These are phyloP conservation scores for Rhinoderma darwinii DNA, from an alignment of 2,113 vertebrate species.

Conservation along the genomic window DNA sequence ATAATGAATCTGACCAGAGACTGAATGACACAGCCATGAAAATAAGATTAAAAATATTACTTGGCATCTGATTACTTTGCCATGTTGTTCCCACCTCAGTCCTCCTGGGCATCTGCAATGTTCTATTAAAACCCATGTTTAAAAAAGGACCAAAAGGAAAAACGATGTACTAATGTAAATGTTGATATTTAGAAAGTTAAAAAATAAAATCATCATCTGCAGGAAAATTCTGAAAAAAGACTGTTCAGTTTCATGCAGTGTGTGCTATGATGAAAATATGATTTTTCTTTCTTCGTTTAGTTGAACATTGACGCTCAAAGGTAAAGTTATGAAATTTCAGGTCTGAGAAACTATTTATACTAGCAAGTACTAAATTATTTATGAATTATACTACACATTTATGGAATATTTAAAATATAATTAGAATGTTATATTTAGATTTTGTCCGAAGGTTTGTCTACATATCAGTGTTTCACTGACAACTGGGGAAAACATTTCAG, in stretches of 20 bases:
- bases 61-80: not conserved
- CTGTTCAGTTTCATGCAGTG: not conserved
- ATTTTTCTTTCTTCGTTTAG: not conserved
- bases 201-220: slow-evolving; percentile 73
- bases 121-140: no score
- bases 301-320: slow-evolving; percentile 27
- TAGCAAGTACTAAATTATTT: no score
- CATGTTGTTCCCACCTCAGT: no score
- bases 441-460: no score
- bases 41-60: slow-evolving; percentile 53
- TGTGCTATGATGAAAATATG: not conserved
- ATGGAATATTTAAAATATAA: no score
- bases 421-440: no score
- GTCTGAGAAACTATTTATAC: not conserved
- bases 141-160: no score
- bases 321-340: not conserved
- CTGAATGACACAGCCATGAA: not conserved
- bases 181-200: slow-evolving; percentile 72
- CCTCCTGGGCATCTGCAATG: no score
- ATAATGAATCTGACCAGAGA: slow-evolving; percentile 63
- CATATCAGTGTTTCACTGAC: no score
- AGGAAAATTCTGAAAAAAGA: not conserved
- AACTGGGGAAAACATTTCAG: no score
- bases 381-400: no score
- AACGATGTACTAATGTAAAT: slow-evolving; percentile 67